These are phyloP conservation scores for Aporophyla lueneburgensis DNA, from an alignment of 2,888 invertebrate species.

Conservation along the genomic window DNA sequence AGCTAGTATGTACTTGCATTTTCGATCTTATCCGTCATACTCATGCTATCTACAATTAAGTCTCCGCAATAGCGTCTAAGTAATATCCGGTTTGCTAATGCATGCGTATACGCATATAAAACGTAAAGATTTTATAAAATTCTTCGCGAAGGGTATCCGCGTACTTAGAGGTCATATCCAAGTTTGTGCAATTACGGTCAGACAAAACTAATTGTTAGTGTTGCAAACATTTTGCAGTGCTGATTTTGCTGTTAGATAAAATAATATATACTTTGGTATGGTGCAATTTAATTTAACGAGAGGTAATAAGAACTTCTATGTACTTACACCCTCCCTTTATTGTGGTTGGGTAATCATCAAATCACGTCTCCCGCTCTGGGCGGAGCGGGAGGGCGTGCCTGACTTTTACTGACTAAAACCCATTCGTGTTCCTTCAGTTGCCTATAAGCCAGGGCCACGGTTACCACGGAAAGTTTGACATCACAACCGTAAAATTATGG, in stretches of 20 bases:
- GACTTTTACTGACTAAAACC: too few species aligned
- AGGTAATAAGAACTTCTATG: too few species aligned
- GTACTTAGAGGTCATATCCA: slow-evolving; percentile 40
- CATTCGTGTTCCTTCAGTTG: too few species aligned
- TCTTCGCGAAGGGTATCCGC: slow-evolving; percentile 46
- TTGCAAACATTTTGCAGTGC: slow-evolving; percentile 32
- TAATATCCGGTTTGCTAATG: slow-evolving; percentile 48
- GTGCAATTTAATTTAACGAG: not conserved
- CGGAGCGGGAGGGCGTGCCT: too few species aligned
- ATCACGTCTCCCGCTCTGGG: too few species aligned
- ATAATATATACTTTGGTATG: not conserved
- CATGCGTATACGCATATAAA: slow-evolving; percentile 8
- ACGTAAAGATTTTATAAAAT: slow-evolving; percentile 43
- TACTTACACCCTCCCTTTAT: not conserved
- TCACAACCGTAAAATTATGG: too few species aligned
- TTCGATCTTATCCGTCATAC: not conserved
- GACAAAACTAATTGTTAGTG: slow-evolving; percentile 23
- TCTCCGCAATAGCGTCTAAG: too few species aligned
- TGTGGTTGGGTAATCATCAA: too few species aligned
- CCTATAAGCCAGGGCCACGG: too few species aligned
- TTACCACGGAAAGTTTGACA: too few species aligned
- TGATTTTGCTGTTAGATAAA: slow-evolving; percentile 38
- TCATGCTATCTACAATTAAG: slow-evolving; percentile 10
- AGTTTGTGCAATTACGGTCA: slow-evolving; percentile 29
- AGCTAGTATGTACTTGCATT: not conserved